These are phyloP conservation scores for Drosophila sp. DNA, from an alignment of 1,140 invertebrate genomes.

Conservation along the genomic window DNA sequence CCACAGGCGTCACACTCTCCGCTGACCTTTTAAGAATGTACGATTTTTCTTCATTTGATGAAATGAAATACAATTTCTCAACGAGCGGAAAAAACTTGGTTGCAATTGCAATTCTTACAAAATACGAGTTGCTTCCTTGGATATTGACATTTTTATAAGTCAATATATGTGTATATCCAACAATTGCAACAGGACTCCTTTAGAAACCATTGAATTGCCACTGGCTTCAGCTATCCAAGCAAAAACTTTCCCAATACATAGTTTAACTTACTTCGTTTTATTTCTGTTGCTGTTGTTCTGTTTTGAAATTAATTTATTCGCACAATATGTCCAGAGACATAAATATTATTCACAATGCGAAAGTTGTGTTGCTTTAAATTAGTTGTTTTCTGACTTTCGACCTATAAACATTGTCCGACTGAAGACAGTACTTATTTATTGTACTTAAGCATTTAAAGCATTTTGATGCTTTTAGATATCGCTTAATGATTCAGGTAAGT, in stretches of 20 bases:
- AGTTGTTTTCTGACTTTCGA: conserved; percentile 11
- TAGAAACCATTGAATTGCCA: conserved; percentile 12
- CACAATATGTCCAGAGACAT: conserved; percentile 42
- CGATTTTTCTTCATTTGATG: conserved; percentile 83
- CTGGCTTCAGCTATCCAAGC: conserved; percentile 9
- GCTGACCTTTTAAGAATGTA: conserved; percentile 76
- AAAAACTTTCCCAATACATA: conserved; percentile 46
- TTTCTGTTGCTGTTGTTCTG: conserved; percentile 2
- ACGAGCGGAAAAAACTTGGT: conserved; percentile 67
- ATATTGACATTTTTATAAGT: conserved; percentile 83
- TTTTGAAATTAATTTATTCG: conserved; percentile 48
- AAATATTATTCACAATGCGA: conserved; percentile 48
- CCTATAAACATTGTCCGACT: too few species aligned
- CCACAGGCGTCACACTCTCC: conserved; percentile 18
- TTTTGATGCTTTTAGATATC: too few species aligned
- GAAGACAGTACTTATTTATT: too few species aligned
- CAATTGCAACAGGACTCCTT: conserved; percentile 12
- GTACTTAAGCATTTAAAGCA: too few species aligned
- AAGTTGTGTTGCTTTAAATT: conserved; percentile 28
- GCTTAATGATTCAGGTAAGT: too few species aligned
- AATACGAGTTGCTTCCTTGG: conserved; percentile 55
- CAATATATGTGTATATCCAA: conserved; percentile 70
- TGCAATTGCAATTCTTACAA: conserved; percentile 70
- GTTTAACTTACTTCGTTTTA: conserved; percentile 39
- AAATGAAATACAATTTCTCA: conserved; percentile 83